Evolutionary conservation across 1,140 invertebrate genomes (phyloP).

Genomic region (Drosophila sp.): DNA sequence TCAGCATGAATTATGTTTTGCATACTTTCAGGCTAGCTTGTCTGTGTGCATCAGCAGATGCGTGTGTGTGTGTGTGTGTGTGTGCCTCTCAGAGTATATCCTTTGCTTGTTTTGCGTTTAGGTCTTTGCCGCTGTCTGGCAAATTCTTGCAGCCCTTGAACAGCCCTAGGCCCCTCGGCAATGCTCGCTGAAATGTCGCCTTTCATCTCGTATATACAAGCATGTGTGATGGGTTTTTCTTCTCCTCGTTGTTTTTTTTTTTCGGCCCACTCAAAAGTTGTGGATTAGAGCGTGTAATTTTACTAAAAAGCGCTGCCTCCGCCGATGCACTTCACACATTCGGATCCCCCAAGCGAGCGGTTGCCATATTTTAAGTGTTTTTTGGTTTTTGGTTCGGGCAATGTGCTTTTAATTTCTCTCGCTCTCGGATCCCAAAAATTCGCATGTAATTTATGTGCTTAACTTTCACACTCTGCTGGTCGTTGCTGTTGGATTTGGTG

Average conservation of each 20-base stretch:
- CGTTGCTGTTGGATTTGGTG: not conserved
- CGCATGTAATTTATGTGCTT: constrained; percentile 74
- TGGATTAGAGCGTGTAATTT: constrained; percentile 78
- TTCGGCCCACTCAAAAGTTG: constrained; percentile 66
- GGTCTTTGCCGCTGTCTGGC: constrained; percentile 65
- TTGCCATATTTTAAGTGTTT: constrained; percentile 63
- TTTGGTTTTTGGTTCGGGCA: constrained; percentile 58
- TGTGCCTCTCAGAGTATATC: constrained; percentile 6
- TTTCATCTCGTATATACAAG: constrained; percentile 53
- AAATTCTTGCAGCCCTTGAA: constrained; percentile 63
- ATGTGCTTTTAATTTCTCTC: constrained; percentile 70
- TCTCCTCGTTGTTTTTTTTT: constrained; percentile 17
- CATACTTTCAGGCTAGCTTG: constrained; percentile 59
- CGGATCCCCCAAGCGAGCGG: constrained; percentile 28
- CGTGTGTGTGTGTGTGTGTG: constrained; percentile 17
- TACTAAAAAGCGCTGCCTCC: constrained; percentile 57
- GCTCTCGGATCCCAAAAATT: constrained; percentile 30
- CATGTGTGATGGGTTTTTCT: constrained; percentile 17
- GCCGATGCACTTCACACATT: constrained; percentile 50
- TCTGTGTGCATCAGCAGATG: constrained; percentile 5
- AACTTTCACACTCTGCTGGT: constrained; percentile 71
- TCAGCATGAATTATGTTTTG: constrained; percentile 82
- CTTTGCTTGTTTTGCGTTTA: constrained; percentile 63
- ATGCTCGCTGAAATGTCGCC: constrained; percentile 58
- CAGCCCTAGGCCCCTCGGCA: constrained; percentile 56